A percentile compares a stretch with the other conserved stretches of the same genome.
These are phyloP conservation scores for Hipposideros armiger DNA, from an alignment of 2,113 vertebrate genomes.

Conservation along the genomic window DNA sequence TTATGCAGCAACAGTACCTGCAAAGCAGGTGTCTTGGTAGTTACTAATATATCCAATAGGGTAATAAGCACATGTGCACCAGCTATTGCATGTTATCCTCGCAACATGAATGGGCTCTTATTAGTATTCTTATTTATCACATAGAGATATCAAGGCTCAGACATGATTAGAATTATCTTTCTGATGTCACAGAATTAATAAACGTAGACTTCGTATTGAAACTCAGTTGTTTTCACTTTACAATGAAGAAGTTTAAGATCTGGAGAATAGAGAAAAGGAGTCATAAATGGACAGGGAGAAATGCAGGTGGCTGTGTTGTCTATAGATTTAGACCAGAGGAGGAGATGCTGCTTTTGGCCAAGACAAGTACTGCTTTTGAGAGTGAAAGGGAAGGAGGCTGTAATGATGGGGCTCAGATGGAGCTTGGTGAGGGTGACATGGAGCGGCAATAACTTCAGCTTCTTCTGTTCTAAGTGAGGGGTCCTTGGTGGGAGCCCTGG, in stretches of 20 bases:
- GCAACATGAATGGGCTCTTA: neutral
- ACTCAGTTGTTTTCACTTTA: neutral
- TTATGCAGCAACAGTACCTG: neutral
- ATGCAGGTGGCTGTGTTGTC: neutral
- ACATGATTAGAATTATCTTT: neutral
- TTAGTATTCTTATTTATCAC: neutral
- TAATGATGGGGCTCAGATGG: neutral
- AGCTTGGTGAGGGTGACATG: neutral
- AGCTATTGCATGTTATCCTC: neutral
- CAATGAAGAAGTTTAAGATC: neutral
- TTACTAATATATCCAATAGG: neutral
- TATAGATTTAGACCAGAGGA: neutral
- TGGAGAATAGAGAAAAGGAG: neutral
- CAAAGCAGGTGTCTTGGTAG: neutral
- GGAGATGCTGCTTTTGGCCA: neutral
- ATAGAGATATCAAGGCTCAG: neutral
- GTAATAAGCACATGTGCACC: neutral
- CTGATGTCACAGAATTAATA: neutral
- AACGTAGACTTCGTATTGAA: neutral
- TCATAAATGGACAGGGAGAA: neutral
- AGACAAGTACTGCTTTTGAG: neutral
- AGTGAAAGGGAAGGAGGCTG: accelerated
- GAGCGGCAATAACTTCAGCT: accelerated
- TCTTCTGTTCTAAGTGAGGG: neutral
- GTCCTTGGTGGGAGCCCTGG: neutral